A percentile compares a stretch with the other conserved stretches of the same genome.
These are phyloP conservation scores for Drosophila antonietae DNA, from an alignment of 2,888 invertebrate species.

Conservation along the genomic window DNA sequence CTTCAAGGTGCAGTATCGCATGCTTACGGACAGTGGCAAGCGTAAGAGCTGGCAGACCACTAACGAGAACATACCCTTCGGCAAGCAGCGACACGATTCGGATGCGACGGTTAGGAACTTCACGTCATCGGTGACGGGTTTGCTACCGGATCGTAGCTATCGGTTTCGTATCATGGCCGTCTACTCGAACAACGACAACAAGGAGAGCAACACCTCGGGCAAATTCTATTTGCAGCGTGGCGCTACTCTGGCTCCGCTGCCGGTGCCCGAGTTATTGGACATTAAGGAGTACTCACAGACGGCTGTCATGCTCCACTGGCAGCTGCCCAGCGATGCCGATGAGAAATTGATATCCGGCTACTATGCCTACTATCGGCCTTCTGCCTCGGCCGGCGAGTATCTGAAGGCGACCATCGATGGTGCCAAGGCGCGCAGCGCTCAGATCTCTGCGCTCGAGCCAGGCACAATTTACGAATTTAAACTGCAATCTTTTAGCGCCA, in stretches of 20 bases:
- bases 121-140: conserved; percentile 82
- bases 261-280: conserved; percentile 88
- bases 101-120: conserved; percentile 74
- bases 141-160: conserved; percentile 81
- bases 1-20: conserved; percentile 92
- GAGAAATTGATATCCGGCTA: conserved; percentile 89
- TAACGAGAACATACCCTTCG: conserved; percentile 90
- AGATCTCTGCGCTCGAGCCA: conserved; percentile 91
- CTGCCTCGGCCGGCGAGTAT: conserved; percentile 93
- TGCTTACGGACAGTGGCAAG: conserved; percentile 78
- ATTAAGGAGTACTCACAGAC: conserved; percentile 89
- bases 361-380: conserved; percentile 95
- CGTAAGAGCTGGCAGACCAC: conserved; percentile 91
- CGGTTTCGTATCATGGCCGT: conserved; percentile 97
- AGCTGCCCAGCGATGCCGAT: conserved; percentile 81
- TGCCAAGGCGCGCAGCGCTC: conserved; percentile 88
- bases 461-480: conserved; percentile 96
- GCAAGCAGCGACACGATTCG: conserved; percentile 76
- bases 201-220: conserved; percentile 88
- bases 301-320: conserved; percentile 91
- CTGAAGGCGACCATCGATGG: conserved; percentile 92
- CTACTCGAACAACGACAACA: conserved; percentile 97
- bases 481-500: conserved; percentile 94
- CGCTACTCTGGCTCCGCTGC: conserved; percentile 84
- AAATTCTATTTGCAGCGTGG: conserved; percentile 86